Conservation (phyloP, 2,888 invertebrate genomes). For the Eurytoma adleriae region DNA sequence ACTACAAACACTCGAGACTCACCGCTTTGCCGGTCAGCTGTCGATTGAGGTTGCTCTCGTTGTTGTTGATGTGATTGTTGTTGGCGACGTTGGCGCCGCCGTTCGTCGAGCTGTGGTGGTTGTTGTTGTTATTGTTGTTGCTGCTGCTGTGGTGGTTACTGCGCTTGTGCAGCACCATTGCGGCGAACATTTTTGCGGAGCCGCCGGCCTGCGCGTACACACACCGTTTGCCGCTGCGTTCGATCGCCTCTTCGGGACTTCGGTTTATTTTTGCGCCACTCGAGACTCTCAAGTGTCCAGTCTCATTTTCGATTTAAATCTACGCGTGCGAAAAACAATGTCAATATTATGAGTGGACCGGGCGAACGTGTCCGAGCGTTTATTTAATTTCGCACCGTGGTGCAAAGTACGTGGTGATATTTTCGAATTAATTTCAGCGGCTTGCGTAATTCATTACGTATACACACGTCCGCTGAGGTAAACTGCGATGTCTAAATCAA, state of each 20-base stretch:
- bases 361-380: slow-evolving; percentile 14
- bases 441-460: too few species aligned
- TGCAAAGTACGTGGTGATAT: slow-evolving; percentile 15
- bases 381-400: not conserved
- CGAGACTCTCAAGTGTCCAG: slow-evolving; percentile 18
- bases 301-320: slow-evolving; percentile 29
- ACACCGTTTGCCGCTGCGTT: not conserved
- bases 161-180: slow-evolving; percentile 74
- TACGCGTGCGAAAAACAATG: slow-evolving; percentile 14
- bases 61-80: slow-evolving; percentile 71
- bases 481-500: too few species aligned
- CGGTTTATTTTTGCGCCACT: not conserved
- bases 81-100: slow-evolving; percentile 58
- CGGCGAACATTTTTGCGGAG: slow-evolving; percentile 70
- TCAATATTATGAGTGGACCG: slow-evolving; percentile 20
- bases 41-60: slow-evolving; percentile 67
- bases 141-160: slow-evolving; percentile 67
- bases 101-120: slow-evolving; percentile 50
- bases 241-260: not conserved
- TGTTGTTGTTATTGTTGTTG: slow-evolving; percentile 64
- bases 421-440: not conserved
- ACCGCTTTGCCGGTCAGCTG: slow-evolving; percentile 66
- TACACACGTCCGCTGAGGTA: not conserved
- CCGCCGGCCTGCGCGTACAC: not conserved
- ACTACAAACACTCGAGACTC: slow-evolving; percentile 61